These are phyloP conservation scores for Yponomeuta malinellus DNA, from an alignment of 2,888 invertebrate species.

Conservation along the genomic window DNA sequence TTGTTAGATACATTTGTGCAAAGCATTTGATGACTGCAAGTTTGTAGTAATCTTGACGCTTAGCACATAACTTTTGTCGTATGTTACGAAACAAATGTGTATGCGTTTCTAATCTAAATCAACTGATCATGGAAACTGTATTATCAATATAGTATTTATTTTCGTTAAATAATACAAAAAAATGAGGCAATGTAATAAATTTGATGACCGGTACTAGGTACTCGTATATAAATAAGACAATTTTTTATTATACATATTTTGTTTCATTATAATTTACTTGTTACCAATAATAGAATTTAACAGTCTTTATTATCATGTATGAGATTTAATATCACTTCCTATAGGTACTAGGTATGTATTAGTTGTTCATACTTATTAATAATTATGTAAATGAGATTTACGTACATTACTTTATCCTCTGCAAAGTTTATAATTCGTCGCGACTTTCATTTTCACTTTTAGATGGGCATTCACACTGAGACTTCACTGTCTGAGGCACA, in stretches of 20 bases:
- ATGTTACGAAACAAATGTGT: too few species aligned
- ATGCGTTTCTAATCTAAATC: too few species aligned
- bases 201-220: too few species aligned
- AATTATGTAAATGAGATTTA: too few species aligned
- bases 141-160: too few species aligned
- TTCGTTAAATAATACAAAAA: neutral
- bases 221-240: neutral
- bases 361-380: too few species aligned
- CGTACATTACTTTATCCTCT: neutral
- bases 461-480: conserved; percentile 26
- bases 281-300: neutral
- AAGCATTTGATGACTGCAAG: too few species aligned
- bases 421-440: conserved; percentile 45
- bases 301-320: neutral
- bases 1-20: too few species aligned
- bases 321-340: neutral
- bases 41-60: too few species aligned
- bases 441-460: conserved; percentile 38
- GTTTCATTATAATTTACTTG: neutral
- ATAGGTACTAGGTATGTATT: too few species aligned
- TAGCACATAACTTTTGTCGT: too few species aligned
- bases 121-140: too few species aligned
- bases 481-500: conserved; percentile 49
- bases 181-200: conserved; percentile 1
- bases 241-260: neutral